Conservation (phyloP, 2,888 invertebrate species). For the Myopa testacea region DNA sequence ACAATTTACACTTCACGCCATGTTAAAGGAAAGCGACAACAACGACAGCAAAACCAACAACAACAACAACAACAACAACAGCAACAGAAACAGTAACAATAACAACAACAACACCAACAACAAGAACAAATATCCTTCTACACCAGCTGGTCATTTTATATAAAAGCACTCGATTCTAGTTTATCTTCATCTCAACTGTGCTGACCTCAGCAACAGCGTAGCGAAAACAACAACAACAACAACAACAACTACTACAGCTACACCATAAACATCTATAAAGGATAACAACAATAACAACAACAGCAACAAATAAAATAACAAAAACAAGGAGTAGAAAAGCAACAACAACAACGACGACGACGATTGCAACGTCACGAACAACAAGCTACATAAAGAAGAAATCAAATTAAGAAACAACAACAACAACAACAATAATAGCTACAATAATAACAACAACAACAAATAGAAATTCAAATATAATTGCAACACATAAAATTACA, state of each 20-base stretch:
- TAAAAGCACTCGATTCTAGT: background rate
- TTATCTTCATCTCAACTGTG: background rate
- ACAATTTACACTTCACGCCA: constrained; percentile 3
- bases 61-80: background rate
- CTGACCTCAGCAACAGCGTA: background rate
- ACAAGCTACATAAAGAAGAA: too few species aligned
- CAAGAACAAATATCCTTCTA: constrained; percentile 7
- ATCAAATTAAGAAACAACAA: too few species aligned
- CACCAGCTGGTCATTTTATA: background rate
- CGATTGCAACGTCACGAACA: too few species aligned
- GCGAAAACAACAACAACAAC: too few species aligned
- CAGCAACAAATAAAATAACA: background rate
- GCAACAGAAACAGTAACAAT: background rate
- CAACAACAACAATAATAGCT: too few species aligned
- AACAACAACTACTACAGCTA: background rate
- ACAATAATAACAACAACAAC: too few species aligned
- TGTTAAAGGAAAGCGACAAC: background rate
- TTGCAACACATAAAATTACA: background rate
- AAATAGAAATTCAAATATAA: too few species aligned
- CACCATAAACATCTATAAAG: background rate
- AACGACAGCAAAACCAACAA: background rate
- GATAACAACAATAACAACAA: background rate
- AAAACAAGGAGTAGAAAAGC: background rate
- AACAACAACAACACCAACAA: constrained; percentile 10
- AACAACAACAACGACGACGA: background rate